phyloP scores from a whole-genome alignment of 2,888 invertebrate genomes.

The Xylota segnis region DNA sequence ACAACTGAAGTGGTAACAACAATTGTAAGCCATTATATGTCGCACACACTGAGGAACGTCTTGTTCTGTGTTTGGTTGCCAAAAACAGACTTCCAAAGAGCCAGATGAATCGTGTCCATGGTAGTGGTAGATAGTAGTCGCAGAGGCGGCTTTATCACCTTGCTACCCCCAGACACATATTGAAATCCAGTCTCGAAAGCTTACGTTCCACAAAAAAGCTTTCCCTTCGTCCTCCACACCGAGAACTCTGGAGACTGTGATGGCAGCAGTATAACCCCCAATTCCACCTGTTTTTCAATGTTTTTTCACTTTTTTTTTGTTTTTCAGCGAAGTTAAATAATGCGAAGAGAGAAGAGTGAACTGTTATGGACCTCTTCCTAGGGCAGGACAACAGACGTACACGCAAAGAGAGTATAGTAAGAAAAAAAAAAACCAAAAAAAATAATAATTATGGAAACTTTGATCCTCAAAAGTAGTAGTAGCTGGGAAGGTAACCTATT shows the following conservation, averaged over 20 bases:
- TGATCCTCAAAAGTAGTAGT: conserved; percentile 48
- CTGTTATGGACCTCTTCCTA: conserved; percentile 28
- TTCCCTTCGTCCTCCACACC: background rate
- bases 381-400: conserved; percentile 10
- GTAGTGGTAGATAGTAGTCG: conserved; percentile 56
- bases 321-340: background rate
- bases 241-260: background rate
- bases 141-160: conserved; percentile 62
- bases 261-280: background rate
- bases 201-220: conserved; percentile 72
- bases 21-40: conserved; percentile 72
- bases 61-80: conserved; percentile 38
- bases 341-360: conserved; percentile 1
- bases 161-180: conserved; percentile 32
- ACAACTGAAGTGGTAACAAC: conserved; percentile 75
- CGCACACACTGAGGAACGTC: conserved; percentile 36
- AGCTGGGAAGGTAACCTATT: conserved; percentile 26
- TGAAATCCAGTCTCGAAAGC: conserved; percentile 52
- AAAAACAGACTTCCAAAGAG: conserved; percentile 41
- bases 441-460: conserved; percentile 54
- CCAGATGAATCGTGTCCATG: conserved; percentile 53
- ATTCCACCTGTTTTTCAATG: conserved; percentile 63
- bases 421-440: conserved; percentile 9
- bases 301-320: conserved; percentile 29
- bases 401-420: background rate